Base-by-base conservation (phyloP, 2,797 vertebrate species). In the Neoniphon sammara region DNA sequence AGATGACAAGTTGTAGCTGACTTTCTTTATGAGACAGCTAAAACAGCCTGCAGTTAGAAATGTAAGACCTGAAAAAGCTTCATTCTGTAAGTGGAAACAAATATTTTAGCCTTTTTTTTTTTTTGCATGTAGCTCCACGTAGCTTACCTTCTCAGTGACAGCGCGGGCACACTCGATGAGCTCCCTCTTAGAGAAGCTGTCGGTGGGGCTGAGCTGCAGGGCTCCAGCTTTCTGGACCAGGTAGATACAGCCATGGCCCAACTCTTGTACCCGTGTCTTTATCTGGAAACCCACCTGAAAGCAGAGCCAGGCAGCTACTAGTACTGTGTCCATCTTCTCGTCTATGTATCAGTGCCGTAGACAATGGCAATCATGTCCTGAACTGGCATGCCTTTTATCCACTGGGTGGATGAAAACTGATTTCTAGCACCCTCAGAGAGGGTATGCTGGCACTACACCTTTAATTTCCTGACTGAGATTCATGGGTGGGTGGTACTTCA, bases 191-290 rank as follows among this genome's bases (percentile, higher is more conserved):
- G 95, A 96, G 83, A 96, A 97, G 85, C 94, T 94, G 82, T 97
- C 96, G 0, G 94, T 95, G 59, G 96, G 96, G 80, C 95, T 96
- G 53, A 96, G 94, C 91, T 97, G 96, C 30, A 97, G 93, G 12
- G 96, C 95, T 30, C 96, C 96, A 0, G 96, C 96, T 89, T 97
- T 97, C 89, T 97, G 96, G 11, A 97, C 96, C 82, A 97, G 94
- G 77, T 95, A 96, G 85, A 97, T 97, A 60, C 96, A 97, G 77
- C 96, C 94, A 0, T 97, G 96, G 39, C 96, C 96, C 61, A 97
- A 93, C 83, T 97, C 96, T 84, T 97, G 96, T 58, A 96, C 95
- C 0, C 96, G 94, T 0, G 94, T 94, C 85, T 89, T 95, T 82
- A 97, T 96, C 91, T 97, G 96, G 85, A 95, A 94, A 34, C 96